Evolutionary conservation across 2,888 invertebrate species (phyloP).

Genomic region (Eupsilia transversa): DNA sequence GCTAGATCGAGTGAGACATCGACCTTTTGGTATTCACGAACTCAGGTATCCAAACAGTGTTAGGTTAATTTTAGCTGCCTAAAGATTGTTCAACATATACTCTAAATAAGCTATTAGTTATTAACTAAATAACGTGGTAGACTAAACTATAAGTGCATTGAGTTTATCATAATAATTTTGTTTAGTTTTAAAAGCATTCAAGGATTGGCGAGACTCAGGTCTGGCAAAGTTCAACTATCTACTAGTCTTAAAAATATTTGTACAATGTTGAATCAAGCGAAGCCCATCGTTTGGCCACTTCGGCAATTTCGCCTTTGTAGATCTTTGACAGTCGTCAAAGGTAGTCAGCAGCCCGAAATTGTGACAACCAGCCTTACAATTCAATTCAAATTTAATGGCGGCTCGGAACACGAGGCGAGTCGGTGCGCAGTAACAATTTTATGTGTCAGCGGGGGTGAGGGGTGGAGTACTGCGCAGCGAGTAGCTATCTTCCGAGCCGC

Average conservation of each 20-base stretch:
- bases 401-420: no score
- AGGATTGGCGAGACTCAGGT: neutral
- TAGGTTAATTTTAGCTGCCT: conserved; percentile 39
- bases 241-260: neutral
- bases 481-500: no score
- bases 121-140: conserved; percentile 23
- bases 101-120: conserved; percentile 5
- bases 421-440: no score
- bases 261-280: neutral
- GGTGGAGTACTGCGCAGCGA: no score
- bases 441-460: no score
- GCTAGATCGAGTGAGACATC: conserved; percentile 29
- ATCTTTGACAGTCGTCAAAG: neutral
- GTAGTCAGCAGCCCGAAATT: no score
- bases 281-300: neutral
- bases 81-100: conserved; percentile 19
- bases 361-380: neutral
- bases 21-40: conserved; percentile 14
- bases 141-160: conserved; percentile 40
- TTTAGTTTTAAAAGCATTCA: neutral
- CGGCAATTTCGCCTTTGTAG: neutral
- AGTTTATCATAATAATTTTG: conserved; percentile 35
- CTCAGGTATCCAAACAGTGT: conserved; percentile 48
- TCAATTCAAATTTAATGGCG: no score
- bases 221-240: neutral